Evolutionary conservation across 2,888 invertebrate species (phyloP).

Genomic region (Lasioglossum leucozonium): DNA sequence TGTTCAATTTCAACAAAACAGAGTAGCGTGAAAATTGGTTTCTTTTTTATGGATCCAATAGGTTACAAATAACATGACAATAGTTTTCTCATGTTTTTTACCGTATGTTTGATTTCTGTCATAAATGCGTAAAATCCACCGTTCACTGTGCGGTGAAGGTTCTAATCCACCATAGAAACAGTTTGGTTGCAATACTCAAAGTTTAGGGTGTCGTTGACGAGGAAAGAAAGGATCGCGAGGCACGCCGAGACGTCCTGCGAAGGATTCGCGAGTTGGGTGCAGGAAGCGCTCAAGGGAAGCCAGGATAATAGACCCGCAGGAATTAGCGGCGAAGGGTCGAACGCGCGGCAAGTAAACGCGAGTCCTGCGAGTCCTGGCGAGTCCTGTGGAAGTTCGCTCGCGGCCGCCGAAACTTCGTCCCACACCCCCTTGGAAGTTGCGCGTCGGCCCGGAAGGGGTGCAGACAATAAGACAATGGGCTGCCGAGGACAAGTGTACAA

Average conservation of each 20-base stretch:
- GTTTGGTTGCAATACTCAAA: not conserved
- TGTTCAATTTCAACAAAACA: no score
- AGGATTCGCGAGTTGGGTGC: not conserved
- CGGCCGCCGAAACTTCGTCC: constrained; percentile 41
- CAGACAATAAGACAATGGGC: constrained; percentile 80
- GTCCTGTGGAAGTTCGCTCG: constrained; percentile 23
- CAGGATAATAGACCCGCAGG: constrained; percentile 39
- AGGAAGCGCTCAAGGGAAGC: constrained; percentile 5
- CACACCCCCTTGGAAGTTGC: constrained; percentile 34
- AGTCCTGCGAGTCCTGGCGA: constrained; percentile 12
- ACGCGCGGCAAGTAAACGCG: constrained; percentile 40
- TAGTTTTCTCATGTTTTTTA: no score
- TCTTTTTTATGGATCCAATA: no score
- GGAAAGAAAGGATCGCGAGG: not conserved
- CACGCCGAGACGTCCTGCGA: not conserved
- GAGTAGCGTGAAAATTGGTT: no score
- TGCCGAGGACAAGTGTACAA: constrained; percentile 78
- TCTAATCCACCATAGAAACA: not conserved
- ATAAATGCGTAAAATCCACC: not conserved
- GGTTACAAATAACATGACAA: no score
- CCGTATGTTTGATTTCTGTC: no score
- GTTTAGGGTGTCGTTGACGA: not conserved
- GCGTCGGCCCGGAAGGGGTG: constrained; percentile 50
- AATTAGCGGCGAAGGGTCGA: constrained; percentile 33
- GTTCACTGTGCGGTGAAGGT: not conserved